Evolutionary conservation across 2,797 vertebrate genomes (phyloP).

Genomic region (Benthosema pterotum): DNA sequence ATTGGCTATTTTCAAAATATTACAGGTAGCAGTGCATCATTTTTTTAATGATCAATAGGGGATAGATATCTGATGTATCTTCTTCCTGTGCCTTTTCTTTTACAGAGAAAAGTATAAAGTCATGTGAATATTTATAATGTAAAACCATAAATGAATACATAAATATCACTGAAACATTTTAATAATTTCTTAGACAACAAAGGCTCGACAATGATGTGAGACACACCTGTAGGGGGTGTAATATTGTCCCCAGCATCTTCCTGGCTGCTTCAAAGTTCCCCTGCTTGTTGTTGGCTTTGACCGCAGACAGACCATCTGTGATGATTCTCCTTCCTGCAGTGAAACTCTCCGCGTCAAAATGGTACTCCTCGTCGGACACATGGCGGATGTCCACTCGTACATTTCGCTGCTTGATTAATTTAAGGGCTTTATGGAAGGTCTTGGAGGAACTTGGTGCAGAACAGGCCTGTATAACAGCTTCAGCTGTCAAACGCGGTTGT

Average conservation of each 20-base stretch:
- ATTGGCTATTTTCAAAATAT: too few species aligned
- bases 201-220: too few species aligned
- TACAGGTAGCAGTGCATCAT: too few species aligned
- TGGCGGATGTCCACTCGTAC: conserved; percentile 53
- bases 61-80: too few species aligned
- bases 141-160: too few species aligned
- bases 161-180: too few species aligned
- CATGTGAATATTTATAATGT: too few species aligned
- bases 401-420: conserved; percentile 35
- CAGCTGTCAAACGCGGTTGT: conserved; percentile 33
- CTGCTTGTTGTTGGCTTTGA: conserved; percentile 60
- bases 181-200: too few species aligned
- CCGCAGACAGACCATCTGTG: conserved; percentile 43
- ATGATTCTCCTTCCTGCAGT: conserved; percentile 61
- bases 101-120: too few species aligned
- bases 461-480: conserved; percentile 49
- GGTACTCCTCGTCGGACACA: conserved; percentile 46
- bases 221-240: conserved; percentile 77
- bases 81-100: too few species aligned
- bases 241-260: conserved; percentile 59
- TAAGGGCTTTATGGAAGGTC: conserved; percentile 50
- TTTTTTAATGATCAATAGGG: too few species aligned
- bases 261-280: conserved; percentile 59
- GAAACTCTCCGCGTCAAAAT: conserved; percentile 73
- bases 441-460: conserved; percentile 34